phyloP scores from a whole-genome alignment of 1,140 invertebrate genomes.

The Aphis gossypii region DNA sequence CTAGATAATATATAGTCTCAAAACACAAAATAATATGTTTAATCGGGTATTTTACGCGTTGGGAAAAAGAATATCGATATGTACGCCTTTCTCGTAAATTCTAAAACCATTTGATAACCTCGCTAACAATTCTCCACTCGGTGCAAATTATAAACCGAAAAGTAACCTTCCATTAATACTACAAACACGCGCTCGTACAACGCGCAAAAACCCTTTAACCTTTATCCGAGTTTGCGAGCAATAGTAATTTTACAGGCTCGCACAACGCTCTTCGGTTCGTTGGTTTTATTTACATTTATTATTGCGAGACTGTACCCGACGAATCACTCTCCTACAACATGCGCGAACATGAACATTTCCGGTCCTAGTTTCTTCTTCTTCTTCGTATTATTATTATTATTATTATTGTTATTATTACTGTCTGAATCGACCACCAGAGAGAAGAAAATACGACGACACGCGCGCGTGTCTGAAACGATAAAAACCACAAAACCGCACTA shows the following conservation, averaged over 20 bases:
- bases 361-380: background rate
- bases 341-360: background rate
- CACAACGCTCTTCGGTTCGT: background rate
- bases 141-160: background rate
- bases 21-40: background rate
- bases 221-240: background rate
- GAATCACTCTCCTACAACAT: background rate
- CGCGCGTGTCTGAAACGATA: background rate
- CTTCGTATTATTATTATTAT: too few species aligned
- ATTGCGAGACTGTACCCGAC: background rate
- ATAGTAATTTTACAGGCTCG: background rate
- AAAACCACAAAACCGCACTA: background rate
- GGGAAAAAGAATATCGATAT: background rate
- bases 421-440: background rate
- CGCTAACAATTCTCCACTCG: background rate
- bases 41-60: background rate
- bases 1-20: background rate
- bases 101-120: background rate
- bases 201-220: background rate
- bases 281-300: conserved; percentile 28
- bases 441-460: background rate
- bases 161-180: conserved; percentile 7
- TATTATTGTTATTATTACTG: background rate
- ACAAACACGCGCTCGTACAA: background rate
- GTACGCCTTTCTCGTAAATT: background rate